Evolutionary conservation across 2,113 vertebrate genomes (phyloP).

Genomic region (Phylloscopus whistleri): DNA sequence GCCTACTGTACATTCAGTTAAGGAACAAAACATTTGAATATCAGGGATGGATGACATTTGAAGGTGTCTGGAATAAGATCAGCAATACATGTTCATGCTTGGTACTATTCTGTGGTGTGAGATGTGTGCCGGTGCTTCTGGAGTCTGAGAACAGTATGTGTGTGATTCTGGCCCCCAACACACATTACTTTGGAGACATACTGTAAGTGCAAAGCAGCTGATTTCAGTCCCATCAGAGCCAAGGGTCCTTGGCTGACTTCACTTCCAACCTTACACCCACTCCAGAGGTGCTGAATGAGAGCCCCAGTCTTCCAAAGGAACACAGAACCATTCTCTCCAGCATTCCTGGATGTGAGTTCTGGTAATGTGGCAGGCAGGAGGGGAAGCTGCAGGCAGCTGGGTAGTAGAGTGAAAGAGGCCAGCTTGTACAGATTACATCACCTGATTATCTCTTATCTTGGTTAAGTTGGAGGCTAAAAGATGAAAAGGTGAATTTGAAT

Average conservation of each 20-base stretch:
- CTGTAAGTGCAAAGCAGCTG: neutral
- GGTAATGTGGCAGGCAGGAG: neutral
- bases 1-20: neutral
- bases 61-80: neutral
- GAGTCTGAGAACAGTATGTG: neutral
- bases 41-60: neutral
- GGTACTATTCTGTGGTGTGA: neutral
- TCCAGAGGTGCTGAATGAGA: neutral
- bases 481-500: neutral
- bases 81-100: neutral
- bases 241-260: neutral
- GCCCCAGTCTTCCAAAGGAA: neutral
- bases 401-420: neutral
- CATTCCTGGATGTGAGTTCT: neutral
- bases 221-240: neutral
- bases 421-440: neutral
- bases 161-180: neutral
- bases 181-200: neutral
- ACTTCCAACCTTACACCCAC: neutral
- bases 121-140: neutral
- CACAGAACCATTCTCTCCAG: neutral
- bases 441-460: neutral
- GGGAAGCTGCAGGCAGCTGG: neutral
- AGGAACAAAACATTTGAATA: neutral
- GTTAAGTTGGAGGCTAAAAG: neutral